These are phyloP conservation scores for Herminia tarsipennalis DNA, from an alignment of 2,888 invertebrate genomes.

Conservation along the genomic window DNA sequence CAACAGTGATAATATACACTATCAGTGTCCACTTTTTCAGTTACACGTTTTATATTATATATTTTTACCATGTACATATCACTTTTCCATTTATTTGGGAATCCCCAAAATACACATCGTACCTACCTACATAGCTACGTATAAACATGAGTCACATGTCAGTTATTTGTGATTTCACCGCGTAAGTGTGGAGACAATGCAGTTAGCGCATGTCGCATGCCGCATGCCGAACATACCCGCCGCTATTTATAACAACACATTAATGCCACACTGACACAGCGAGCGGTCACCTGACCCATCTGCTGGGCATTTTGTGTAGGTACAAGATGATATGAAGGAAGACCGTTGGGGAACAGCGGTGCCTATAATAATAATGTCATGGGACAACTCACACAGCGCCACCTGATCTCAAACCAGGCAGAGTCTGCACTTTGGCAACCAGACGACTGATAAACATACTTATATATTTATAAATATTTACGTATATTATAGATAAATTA, in stretches of 20 bases:
- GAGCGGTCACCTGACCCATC: conserved; percentile 2
- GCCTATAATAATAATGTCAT: too few relatives aligned
- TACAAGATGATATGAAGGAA: not conserved
- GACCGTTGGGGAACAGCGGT: too few relatives aligned
- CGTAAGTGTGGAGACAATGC: conserved; percentile 34
- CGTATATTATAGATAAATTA: too few relatives aligned
- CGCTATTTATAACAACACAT: conserved; percentile 30
- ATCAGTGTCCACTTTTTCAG: too few relatives aligned
- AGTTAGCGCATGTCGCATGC: conserved; percentile 22
- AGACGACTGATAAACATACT: too few relatives aligned
- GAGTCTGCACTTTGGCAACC: too few relatives aligned
- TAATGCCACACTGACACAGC: conserved; percentile 16
- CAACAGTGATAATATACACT: too few relatives aligned
- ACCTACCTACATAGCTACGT: not conserved
- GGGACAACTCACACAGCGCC: too few relatives aligned
- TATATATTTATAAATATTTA: too few relatives aligned
- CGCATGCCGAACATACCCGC: conserved; percentile 25
- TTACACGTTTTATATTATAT: too few relatives aligned
- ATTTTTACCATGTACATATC: too few relatives aligned
- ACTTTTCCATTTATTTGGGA: not conserved
- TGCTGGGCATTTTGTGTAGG: not conserved
- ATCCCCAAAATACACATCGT: not conserved
- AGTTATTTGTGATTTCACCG: conserved; percentile 7
- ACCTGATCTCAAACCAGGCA: too few relatives aligned
- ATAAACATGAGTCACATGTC: conserved; percentile 21